Evolutionary conservation across 2,113 vertebrate genomes (phyloP), one percentile per base, ranked within the genome.

Genomic region (Cranoglanis bouderius): DNA sequence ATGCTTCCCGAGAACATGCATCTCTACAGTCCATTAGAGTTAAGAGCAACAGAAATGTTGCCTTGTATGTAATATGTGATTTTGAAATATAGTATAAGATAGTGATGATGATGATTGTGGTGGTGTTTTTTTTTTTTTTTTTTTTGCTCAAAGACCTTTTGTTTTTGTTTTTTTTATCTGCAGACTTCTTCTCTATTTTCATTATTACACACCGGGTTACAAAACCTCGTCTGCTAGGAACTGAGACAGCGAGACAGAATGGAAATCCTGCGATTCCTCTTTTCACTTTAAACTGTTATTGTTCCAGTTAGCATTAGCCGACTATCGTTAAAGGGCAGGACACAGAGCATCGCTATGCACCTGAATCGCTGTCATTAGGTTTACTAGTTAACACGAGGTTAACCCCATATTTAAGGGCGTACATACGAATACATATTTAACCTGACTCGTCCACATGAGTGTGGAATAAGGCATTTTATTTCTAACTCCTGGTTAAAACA

Each of bases 281-380:
- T 87, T 80, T 49, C 29, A 21, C 55, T 29, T 18, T 7, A 6
- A 63, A 49, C 43, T 26, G 26, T 43, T 83, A 83, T 83, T 83
- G 87, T 88, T 83, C 53, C 43, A 14, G 67, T 40, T 83, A 88
- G 81, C 87, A 40, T 72, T 83, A 70, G 19, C 77, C 51, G 59
- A 6, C 75, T 14, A 14, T 10, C 13, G 35, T 18, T 24, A 82
- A 67, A 82, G 59, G 87, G 51, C 65, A 61, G 67, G 70, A 80
- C 59, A 43, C 0, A n/a, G 46, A 70, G 78, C 88, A 88, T 85
- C 88, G 88, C 88, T 88, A 85, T 88, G 88, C 82, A 85, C 82
- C 72, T 78, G 59, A 78, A 55, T n/a, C 18, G 3, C 72, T 77
- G 84, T 72, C 84, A 55, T 72, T 38, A 40, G 21, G 21, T 26